Base-by-base conservation (phyloP, 2,113 vertebrate species). In the Oncorhynchus masou region DNA sequence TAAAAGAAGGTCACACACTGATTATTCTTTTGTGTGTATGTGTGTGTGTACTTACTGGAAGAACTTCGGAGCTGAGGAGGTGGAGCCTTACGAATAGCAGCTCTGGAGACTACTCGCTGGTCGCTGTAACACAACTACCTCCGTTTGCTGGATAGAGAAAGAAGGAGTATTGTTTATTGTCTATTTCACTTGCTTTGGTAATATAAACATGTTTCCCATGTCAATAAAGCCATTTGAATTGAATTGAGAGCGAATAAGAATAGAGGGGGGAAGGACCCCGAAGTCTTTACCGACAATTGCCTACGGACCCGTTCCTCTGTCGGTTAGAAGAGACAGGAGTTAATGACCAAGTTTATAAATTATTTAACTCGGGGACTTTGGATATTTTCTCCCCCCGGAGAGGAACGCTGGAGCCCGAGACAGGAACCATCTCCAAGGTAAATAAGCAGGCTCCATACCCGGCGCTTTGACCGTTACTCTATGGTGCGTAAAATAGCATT, bases 301-400 rank as follows among this genome's bases (percentile, higher is more conserved):
- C 39, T 45, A 45, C 9, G 8, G 39, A 82, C 67, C 27, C 22
- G 39, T 71, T 79, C 74, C 71, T 54, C 16, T 15, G 51, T 54
- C 16, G 51, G 51, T 19, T 54, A 19, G 51, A 54, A 19, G 51
- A 54, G 51, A 2, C 51, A 9, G 84, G 83, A 88, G 90, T 92
- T 91, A 92, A 92, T 92, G 91, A 90, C 90, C 90, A 85, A 87
- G 62, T 88, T 90, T 89, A 90, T 85, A 62, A 64, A 85, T 81
- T 29, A 85, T 86, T 84, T 89, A 71, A 87, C 88, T 90, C 88
- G 91, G 84, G 91, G 89, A 92, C 87, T 90, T 90, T 88, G 91
- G 89, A 22, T 74, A 69, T 75, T 0, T 83, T 86, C 68, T 84
- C 57, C 51, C 71, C 80, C 71, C 79, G 75, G 78, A 81, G 81